These are phyloP conservation scores for Sapajus apella DNA, from an alignment of 2,113 vertebrate genomes.

Conservation along the genomic window DNA sequence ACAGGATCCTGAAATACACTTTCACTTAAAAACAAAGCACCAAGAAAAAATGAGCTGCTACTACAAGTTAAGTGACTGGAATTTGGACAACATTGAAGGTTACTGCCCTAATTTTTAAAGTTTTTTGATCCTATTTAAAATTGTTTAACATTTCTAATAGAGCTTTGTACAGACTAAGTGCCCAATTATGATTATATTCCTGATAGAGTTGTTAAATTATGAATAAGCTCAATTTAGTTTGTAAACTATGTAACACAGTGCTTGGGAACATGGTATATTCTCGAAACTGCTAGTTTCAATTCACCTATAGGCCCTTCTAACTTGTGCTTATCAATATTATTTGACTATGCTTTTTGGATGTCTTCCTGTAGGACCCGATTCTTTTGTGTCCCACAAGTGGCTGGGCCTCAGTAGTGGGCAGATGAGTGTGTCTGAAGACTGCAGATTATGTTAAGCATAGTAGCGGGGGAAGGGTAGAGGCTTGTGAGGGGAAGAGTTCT, in stretches of 20 bases:
- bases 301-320: background rate
- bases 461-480: fast-evolving
- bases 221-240: background rate
- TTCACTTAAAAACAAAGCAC: background rate
- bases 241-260: background rate
- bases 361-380: background rate
- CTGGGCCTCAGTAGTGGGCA: background rate
- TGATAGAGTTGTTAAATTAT: background rate
- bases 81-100: background rate
- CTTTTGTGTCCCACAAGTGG: background rate
- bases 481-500: background rate
- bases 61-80: background rate
- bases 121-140: background rate
- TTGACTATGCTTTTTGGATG: background rate
- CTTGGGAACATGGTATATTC: background rate
- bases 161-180: background rate
- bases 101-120: background rate
- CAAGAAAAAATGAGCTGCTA: background rate
- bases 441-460: background rate
- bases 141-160: background rate
- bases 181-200: background rate
- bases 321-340: background rate
- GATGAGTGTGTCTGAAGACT: background rate
- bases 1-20: background rate
- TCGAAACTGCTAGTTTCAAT: background rate